phyloP scores from a whole-genome alignment of 1,140 invertebrate genomes.

The Colletes latitarsis region DNA sequence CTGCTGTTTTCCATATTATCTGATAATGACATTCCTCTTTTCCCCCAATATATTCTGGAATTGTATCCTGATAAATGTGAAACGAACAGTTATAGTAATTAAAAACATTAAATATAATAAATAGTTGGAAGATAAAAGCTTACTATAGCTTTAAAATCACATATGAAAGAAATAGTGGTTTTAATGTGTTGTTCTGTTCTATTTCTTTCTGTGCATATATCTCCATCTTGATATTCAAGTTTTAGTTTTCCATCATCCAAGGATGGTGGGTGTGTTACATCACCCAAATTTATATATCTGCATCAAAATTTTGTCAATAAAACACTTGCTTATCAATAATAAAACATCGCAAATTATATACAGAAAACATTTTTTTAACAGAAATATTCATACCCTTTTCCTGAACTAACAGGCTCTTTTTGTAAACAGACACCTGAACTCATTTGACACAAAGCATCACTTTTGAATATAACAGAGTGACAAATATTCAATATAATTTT shows the following conservation, averaged over 20 bases:
- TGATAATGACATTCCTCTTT: constrained; percentile 70
- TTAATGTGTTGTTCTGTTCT: constrained; percentile 36
- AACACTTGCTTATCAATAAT: no score
- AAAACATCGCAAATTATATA: background rate
- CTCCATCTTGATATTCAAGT: constrained; percentile 70
- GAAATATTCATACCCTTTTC: constrained; percentile 29
- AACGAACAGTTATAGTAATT: background rate
- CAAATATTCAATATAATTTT: constrained; percentile 76
- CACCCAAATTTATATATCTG: constrained; percentile 70
- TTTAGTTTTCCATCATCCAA: constrained; percentile 61
- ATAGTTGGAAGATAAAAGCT: background rate
- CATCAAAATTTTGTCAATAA: constrained; percentile 29
- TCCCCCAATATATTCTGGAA: constrained; percentile 67
- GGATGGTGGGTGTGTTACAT: constrained; percentile 45
- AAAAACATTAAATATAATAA: background rate
- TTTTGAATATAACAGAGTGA: constrained; percentile 71
- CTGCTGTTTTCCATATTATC: constrained; percentile 69
- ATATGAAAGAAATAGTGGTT: constrained; percentile 74
- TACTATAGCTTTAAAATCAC: constrained; percentile 71
- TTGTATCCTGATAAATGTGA: constrained; percentile 57
- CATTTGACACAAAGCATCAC: constrained; percentile 57
- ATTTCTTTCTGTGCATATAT: constrained; percentile 47
- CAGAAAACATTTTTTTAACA: background rate
- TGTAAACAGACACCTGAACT: constrained; percentile 68
- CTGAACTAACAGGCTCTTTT: constrained; percentile 16